A percentile compares a stretch with the other conserved stretches of the same genome.
These are phyloP conservation scores for Drosophila pectinifera DNA, from an alignment of 1,140 invertebrate genomes.

Conservation along the genomic window DNA sequence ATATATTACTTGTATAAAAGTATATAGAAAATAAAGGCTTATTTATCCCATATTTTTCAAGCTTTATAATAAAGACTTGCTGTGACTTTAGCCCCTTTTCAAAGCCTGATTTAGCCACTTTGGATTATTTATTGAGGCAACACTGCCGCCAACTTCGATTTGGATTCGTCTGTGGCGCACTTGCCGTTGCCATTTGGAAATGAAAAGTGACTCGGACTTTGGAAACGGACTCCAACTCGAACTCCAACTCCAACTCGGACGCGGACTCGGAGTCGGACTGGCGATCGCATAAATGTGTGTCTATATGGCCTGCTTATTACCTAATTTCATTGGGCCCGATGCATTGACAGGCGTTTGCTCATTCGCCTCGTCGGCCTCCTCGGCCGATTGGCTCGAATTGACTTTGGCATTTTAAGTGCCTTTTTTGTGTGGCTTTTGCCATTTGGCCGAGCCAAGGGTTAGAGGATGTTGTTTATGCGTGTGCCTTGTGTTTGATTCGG, in stretches of 20 bases:
- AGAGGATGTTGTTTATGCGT: slow-evolving; percentile 50
- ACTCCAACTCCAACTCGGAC: slow-evolving; percentile 10
- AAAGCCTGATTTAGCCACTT: not conserved
- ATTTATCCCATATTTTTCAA: too few species aligned
- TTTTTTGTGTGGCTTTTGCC: slow-evolving; percentile 47
- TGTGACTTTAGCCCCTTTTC: too few species aligned
- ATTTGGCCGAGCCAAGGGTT: slow-evolving; percentile 59
- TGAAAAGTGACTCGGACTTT: slow-evolving; percentile 76
- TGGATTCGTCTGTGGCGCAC: slow-evolving; percentile 57
- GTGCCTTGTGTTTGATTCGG: slow-evolving; percentile 30
- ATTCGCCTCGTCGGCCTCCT: slow-evolving; percentile 21
- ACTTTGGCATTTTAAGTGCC: slow-evolving; percentile 76
- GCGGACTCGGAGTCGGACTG: slow-evolving; percentile 24
- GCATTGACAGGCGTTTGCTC: slow-evolving; percentile 49
- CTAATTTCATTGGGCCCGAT: slow-evolving; percentile 72
- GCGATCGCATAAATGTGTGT: slow-evolving; percentile 44
- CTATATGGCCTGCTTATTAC: slow-evolving; percentile 77
- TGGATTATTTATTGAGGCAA: slow-evolving; percentile 2
- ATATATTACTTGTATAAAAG: too few species aligned
- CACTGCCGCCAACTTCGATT: slow-evolving; percentile 34
- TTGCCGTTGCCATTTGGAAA: slow-evolving; percentile 80
- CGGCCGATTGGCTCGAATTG: slow-evolving; percentile 48
- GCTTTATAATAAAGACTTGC: too few species aligned
- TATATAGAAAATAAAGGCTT: too few species aligned
- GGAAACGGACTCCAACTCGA: slow-evolving; percentile 27